Evolutionary conservation across 1,140 invertebrate genomes (phyloP), one percentile per base, ranked within the genome.

Genomic region (Bicyclus anynana): DNA sequence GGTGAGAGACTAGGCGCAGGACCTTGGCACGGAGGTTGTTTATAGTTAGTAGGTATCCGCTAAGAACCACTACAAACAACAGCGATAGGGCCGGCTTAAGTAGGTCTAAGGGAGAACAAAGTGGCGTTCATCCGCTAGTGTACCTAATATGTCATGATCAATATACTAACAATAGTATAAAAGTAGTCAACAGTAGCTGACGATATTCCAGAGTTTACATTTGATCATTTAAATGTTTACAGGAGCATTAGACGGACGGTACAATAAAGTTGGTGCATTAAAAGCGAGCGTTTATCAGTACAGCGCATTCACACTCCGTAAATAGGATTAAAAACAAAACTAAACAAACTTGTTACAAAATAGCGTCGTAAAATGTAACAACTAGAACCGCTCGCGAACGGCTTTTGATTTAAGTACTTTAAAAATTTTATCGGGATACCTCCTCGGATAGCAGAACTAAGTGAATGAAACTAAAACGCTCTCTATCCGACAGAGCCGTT

Each of bases 341-440:
- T 66, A 66, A 53, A 66, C 63, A 62, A 66, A 66, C 63, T 62
- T 62, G 59, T 58, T 62, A 59, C 64, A 59, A 62, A 65, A 66
- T 51, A 58, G 46, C 51, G 44, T 62, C 59, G 59, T 65, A 65
- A 66, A 62, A 66, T 51, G 59, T 46, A 53, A 62, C 62, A 55
- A 52, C 54, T 51, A 51, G 55, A 62, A 58, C 54, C 59, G 57
- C 57, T 62, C 59, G 37, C 64, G 55, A 65, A 68, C 48, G 42
- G 63, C 52, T 68, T 70, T 72, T 68, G 65, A 75, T 75, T 75
- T 68, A 72, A 72, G 53, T 47, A 55, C 54, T 47, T 46, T 69
- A 60, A 61, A 68, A 67, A 61, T 67, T 74, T 69, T 72, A 72
- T 66, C 62, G 59, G 56, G 53, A 50, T 58, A 54, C 51, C 35